These are phyloP conservation scores for Hippocampus zosterae DNA, from an alignment of 2,113 vertebrate species.

Conservation along the genomic window DNA sequence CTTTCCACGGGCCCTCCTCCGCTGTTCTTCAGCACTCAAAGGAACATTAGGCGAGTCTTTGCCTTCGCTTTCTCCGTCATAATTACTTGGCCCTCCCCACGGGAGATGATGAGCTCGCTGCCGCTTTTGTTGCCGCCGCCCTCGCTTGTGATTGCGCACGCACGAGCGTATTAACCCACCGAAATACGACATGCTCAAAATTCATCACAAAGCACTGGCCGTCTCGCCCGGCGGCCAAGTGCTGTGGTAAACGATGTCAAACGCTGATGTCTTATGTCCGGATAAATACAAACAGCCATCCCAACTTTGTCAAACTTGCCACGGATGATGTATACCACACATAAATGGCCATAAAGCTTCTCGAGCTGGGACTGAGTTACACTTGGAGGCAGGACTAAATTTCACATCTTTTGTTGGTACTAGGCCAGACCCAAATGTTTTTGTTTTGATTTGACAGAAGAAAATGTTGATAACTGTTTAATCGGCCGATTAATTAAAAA, in stretches of 20 bases:
- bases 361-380: background rate
- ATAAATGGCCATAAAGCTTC: background rate
- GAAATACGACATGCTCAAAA: slow-evolving; percentile 46
- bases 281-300: background rate
- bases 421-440: too few species aligned
- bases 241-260: background rate
- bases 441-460: too few species aligned
- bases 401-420: too few species aligned
- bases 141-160: slow-evolving; percentile 53
- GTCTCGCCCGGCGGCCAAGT: slow-evolving; percentile 34
- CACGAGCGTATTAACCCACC: slow-evolving; percentile 51
- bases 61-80: slow-evolving; percentile 53
- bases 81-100: slow-evolving; percentile 62
- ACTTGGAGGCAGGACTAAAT: background rate
- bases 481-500: too few species aligned
- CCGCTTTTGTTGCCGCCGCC: slow-evolving; percentile 53
- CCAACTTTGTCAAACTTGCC: background rate
- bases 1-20: slow-evolving; percentile 26
- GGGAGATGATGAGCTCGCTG: slow-evolving; percentile 53
- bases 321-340: background rate
- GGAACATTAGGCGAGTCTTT: slow-evolving; percentile 50
- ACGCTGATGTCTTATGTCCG: background rate
- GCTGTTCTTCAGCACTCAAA: slow-evolving; percentile 46
- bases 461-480: too few species aligned
- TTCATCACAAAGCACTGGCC: slow-evolving; percentile 41